A percentile compares a stretch with the other conserved stretches of the same genome.
Evolutionary conservation across 2,888 invertebrate genomes (phyloP).

Genomic region (Nephrotoma appendiculata): DNA sequence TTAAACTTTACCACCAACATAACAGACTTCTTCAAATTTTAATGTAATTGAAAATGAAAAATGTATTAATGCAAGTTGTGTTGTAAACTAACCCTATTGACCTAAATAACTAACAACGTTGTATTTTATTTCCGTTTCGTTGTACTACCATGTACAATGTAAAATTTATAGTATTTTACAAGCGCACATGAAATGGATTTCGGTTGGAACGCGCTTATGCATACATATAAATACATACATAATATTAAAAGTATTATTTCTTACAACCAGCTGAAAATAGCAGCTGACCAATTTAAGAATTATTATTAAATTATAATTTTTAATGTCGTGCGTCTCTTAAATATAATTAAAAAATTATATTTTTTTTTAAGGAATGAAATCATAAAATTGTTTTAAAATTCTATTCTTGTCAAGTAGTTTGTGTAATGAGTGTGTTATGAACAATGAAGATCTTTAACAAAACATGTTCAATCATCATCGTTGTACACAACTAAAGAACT

Average conservation of each 20-base stretch:
- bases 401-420: neutral
- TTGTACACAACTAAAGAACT: neutral
- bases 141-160: no score
- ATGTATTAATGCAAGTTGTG: neutral
- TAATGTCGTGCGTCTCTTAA: neutral
- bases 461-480: neutral
- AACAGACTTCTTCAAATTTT: neutral
- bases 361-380: neutral
- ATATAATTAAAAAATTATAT: neutral
- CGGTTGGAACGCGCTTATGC: neutral
- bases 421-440: neutral
- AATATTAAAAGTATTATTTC: neutral
- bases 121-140: neutral
- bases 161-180: neutral
- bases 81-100: neutral
- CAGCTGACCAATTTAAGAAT: neutral
- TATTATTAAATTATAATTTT: neutral
- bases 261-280: neutral
- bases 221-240: neutral
- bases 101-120: neutral
- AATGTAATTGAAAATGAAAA: neutral
- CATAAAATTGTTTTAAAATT: neutral
- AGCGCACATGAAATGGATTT: neutral
- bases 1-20: neutral
- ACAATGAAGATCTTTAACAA: neutral